Conservation (phyloP, 2,113 vertebrate genomes). For the Caranx melampygus region DNA sequence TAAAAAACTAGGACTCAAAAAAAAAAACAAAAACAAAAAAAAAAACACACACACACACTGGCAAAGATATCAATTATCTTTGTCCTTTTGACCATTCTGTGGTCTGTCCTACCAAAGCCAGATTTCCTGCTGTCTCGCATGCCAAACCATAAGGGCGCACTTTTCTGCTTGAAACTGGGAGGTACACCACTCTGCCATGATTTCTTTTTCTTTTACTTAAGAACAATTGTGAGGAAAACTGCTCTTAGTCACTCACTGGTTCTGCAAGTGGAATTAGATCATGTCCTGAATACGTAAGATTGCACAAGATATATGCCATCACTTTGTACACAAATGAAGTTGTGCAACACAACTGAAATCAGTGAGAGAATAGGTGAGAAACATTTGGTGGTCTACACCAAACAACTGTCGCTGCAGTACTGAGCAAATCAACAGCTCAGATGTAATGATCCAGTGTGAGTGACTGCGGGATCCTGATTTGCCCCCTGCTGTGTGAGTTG, state of each 20-base stretch:
- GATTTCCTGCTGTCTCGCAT: constrained; percentile 1
- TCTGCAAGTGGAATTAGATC: background rate
- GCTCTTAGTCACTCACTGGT: background rate
- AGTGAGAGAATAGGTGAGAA: background rate
- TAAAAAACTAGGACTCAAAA: background rate
- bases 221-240: background rate
- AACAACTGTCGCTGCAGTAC: background rate
- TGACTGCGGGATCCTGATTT: background rate
- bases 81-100: constrained; percentile 2
- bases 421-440: background rate
- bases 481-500: background rate
- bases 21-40: too few species aligned
- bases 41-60: background rate
- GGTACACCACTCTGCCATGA: background rate
- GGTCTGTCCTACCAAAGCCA: constrained; percentile 9
- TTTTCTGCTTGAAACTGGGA: background rate
- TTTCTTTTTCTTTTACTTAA: background rate
- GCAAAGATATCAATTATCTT: constrained; percentile 10
- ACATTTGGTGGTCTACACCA: background rate
- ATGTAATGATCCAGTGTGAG: background rate
- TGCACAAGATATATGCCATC: background rate
- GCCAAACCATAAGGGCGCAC: background rate
- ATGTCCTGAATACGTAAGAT: background rate
- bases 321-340: background rate
- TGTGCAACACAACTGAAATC: background rate